Conservation (phyloP, 2,797 vertebrate species). For the Myiotriccus ornatus region DNA sequence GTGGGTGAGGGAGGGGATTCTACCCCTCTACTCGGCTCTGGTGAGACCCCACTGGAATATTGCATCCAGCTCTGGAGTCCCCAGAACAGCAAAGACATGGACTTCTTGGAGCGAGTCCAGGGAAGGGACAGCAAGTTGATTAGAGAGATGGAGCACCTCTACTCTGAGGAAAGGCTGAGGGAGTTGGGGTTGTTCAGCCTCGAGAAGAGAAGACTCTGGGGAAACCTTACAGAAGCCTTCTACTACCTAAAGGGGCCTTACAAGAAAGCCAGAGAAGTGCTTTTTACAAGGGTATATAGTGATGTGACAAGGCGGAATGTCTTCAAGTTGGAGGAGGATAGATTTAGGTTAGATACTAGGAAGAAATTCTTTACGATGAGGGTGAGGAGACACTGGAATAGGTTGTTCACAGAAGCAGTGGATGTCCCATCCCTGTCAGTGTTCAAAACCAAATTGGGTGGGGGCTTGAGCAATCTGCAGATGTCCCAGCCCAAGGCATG, state of each 20-base stretch:
- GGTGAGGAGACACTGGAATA: not conserved
- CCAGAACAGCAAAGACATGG: rapidly evolving
- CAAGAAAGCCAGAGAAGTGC: not conserved
- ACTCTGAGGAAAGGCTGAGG: not conserved
- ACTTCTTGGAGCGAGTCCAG: rapidly evolving
- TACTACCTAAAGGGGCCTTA: not conserved
- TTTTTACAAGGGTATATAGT: not conserved
- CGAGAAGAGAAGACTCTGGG: not conserved
- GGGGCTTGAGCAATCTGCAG: not conserved
- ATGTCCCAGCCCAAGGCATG: not conserved
- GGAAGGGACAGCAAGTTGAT: not conserved
- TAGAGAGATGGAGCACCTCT: not conserved
- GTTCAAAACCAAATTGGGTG: not conserved
- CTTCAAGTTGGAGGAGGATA: not conserved
- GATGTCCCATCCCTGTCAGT: not conserved
- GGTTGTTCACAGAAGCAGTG: not conserved
- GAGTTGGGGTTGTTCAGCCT: not conserved
- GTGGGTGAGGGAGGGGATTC: not conserved
- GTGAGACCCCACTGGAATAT: not conserved
- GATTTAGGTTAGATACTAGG: not conserved
- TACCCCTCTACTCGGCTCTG: not conserved
- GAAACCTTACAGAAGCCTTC: not conserved
- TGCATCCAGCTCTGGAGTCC: rapidly evolving
- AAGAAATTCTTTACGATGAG: not conserved
- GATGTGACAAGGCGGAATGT: not conserved